Percentiles rank a stretch among this genome's conserved stretches.
Evolutionary conservation across 2,113 vertebrate species (phyloP).

Genomic region (Boleophthalmus pectinirostris): DNA sequence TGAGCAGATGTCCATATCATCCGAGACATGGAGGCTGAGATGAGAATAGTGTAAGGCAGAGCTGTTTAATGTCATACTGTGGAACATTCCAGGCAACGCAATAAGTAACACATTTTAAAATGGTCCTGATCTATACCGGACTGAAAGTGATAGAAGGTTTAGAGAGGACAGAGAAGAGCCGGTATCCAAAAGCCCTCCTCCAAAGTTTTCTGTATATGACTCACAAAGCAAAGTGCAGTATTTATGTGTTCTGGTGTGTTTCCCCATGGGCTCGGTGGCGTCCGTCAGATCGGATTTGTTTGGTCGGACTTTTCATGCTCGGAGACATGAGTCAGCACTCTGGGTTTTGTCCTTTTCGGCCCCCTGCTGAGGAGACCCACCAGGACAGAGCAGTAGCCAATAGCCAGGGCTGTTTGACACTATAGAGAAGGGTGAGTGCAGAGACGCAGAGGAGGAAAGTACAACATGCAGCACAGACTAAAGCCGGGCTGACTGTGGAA

Average conservation of each 20-base stretch:
- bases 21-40: too few relatives aligned
- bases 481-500: not conserved
- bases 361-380: not conserved
- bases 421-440: conserved; percentile 1
- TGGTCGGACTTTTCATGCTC: not conserved
- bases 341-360: conserved; percentile 19
- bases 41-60: too few relatives aligned
- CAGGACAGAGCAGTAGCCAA: not conserved
- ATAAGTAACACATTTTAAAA: too few relatives aligned
- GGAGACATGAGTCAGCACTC: conserved; percentile 31
- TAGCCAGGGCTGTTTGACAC: not conserved
- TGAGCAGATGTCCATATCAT: too few relatives aligned
- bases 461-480: not conserved
- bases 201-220: conserved; percentile 14
- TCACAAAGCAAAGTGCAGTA: conserved; percentile 16
- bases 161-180: not conserved
- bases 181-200: not conserved
- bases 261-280: not conserved
- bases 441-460: not conserved
- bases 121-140: not conserved
- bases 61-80: too few relatives aligned
- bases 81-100: too few relatives aligned
- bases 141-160: not conserved
- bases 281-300: conserved; percentile 8
- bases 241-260: not conserved